Evolutionary conservation across 2,888 invertebrate species (phyloP).

Genomic region (Achlya flavicornis): DNA sequence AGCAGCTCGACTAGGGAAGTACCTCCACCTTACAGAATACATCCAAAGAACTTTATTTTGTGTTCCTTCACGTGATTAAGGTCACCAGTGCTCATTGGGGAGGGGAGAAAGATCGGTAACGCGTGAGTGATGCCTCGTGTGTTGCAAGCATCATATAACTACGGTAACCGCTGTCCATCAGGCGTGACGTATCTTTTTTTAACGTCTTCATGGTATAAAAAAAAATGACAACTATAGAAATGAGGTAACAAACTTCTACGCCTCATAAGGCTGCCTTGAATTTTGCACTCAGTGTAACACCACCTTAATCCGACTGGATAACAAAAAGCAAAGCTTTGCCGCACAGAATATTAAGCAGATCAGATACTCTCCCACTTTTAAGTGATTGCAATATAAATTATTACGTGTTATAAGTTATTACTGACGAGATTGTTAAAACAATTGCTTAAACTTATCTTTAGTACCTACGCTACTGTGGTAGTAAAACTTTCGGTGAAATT

Average conservation of each 20-base stretch:
- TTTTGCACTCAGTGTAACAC: slow-evolving; percentile 5
- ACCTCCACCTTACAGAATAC: too few species aligned
- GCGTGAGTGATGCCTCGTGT: too few species aligned
- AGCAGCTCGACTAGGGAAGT: too few species aligned
- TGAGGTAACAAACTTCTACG: not conserved
- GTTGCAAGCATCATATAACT: too few species aligned
- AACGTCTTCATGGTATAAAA: too few species aligned
- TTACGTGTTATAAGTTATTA: slow-evolving; percentile 17
- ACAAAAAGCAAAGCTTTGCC: slow-evolving; percentile 25
- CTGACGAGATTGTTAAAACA: not conserved
- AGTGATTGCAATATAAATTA: slow-evolving; percentile 36
- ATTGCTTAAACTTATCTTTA: not conserved
- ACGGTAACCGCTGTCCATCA: too few species aligned
- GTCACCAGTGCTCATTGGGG: too few species aligned
- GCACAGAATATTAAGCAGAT: slow-evolving; percentile 42
- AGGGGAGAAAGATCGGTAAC: too few species aligned
- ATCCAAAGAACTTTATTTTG: too few species aligned
- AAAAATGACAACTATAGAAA: too few species aligned
- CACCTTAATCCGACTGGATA: slow-evolving; percentile 15
- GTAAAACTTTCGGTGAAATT: not conserved
- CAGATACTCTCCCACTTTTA: slow-evolving; percentile 17
- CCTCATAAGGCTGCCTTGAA: not conserved
- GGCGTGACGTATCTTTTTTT: too few species aligned
- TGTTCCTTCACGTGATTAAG: too few species aligned
- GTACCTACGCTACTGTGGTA: not conserved